Evolutionary conservation across 2,113 vertebrate genomes (phyloP), one percentile per base, ranked within the genome.

Genomic region (Percopsis transmontana): DNA sequence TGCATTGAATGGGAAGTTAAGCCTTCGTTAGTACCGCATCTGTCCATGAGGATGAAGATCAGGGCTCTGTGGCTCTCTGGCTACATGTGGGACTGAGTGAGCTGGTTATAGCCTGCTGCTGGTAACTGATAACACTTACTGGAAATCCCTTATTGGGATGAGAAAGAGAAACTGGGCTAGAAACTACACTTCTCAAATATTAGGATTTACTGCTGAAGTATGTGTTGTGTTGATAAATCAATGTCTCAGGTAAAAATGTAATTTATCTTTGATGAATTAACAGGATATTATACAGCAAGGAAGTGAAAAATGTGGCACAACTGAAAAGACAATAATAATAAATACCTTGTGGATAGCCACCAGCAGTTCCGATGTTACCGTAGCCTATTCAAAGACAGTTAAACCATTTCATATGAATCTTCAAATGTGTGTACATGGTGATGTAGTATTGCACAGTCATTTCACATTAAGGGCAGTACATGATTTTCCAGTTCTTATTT

Each of bases 261-360:
- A 8, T 48, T 15, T 8, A n/a, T 48, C n/a, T n/a, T 6, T n/a
- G 45, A n/a, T 48, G n/a, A 18, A 16, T 48, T 48, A 15, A 48
- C 2, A 18, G 1, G 15, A 54, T 39, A 16, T n/a, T 47, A 42
- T 20, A 20, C 5, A 60, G 24, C 52, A 14, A 47, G 19, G 11
- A 1, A 63, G 27, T 2, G 51, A 44, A 42, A 66, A 45, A 58
- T 42, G 12, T 23, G 45, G 6, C 14, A 47, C 16, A 47, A 7
- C 2, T 21, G 0, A 27, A 44, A 59, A 19, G 15, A 12, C 15
- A 62, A 5, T 68, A 14, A 66, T 77, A 2, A 47, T 47, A 18
- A 15, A 47, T 67, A 93, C 91, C 91, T 91, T 50, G 87, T 66
- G 87, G 89, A 73, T 80, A 89, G 52, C 69, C 88, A 5, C 77